These are phyloP conservation scores for Doryteuthis pealeii DNA, from an alignment of 1,140 invertebrate species.

Conservation along the genomic window DNA sequence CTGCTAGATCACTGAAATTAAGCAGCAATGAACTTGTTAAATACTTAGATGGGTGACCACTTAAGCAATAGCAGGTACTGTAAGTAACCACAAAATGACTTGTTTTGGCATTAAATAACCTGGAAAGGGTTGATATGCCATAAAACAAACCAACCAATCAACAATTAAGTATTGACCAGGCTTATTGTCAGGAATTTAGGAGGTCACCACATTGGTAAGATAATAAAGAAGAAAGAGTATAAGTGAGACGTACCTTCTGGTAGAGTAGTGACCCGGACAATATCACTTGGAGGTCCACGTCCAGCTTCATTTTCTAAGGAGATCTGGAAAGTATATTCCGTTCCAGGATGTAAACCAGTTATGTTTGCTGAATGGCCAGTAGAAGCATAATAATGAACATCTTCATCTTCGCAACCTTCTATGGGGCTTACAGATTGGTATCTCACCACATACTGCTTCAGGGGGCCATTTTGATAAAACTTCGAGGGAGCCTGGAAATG, in stretches of 20 bases:
- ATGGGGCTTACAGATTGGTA: slow-evolving; percentile 5
- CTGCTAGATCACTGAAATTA: no score
- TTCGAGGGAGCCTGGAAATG: slow-evolving; percentile 22
- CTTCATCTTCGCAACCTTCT: neutral
- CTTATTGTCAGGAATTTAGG: no score
- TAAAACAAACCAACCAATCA: no score
- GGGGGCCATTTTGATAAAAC: slow-evolving; percentile 25
- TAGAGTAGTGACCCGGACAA: slow-evolving; percentile 12
- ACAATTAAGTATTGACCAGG: no score
- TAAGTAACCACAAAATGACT: no score
- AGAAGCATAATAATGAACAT: neutral
- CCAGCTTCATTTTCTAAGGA: slow-evolving; percentile 35
- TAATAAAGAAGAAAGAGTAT: no score
- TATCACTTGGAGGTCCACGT: slow-evolving; percentile 18
- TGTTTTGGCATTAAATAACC: no score
- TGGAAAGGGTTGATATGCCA: no score
- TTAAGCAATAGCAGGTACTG: no score
- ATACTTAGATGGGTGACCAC: no score
- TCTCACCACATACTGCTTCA: slow-evolving; percentile 18
- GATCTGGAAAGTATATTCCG: slow-evolving; percentile 31
- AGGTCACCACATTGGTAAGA: no score
- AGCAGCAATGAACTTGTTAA: no score
- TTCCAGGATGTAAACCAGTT: slow-evolving; percentile 35
- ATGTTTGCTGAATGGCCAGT: slow-evolving; percentile 7
- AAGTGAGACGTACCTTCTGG: slow-evolving; percentile 16